phyloP scores from a whole-genome alignment of 53 echinoderm and acorn worm species.

The Actinopyga echinites region DNA sequence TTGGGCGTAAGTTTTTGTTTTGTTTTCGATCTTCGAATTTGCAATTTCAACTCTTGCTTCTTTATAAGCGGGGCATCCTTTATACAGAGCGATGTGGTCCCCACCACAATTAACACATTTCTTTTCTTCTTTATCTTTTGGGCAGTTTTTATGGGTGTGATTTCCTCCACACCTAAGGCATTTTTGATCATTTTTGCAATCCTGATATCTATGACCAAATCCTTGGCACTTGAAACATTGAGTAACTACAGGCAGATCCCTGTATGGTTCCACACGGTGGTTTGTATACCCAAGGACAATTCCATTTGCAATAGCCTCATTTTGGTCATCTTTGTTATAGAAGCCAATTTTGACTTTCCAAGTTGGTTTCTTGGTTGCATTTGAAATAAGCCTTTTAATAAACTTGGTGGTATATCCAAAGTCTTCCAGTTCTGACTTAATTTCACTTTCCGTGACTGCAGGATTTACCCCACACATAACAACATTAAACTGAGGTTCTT shows the following conservation, averaged over 20 bases:
- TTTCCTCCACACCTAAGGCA: neutral
- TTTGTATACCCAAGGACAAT: too few species aligned
- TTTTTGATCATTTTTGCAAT: neutral
- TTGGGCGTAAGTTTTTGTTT: neutral
- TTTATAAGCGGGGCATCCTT: neutral
- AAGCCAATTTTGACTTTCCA: neutral
- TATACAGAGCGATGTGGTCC: neutral
- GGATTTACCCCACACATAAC: neutral
- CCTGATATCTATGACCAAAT: neutral
- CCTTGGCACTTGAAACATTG: neutral
- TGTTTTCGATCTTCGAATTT: neutral
- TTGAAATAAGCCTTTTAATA: too few species aligned
- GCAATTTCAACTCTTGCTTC: neutral
- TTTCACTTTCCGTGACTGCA: too few species aligned
- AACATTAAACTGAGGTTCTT: neutral
- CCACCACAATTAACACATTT: neutral
- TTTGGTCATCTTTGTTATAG: too few species aligned
- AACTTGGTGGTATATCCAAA: too few species aligned
- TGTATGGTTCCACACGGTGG: neutral
- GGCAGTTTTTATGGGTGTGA: neutral
- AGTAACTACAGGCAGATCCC: neutral
- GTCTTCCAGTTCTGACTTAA: too few species aligned
- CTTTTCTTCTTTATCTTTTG: neutral
- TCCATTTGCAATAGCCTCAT: too few species aligned
- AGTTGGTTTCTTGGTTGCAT: too few species aligned